A percentile compares a stretch with the other conserved stretches of the same genome.
Evolutionary conservation across 2,888 invertebrate species (phyloP).

Genomic region (Scaptomyza tumidula): DNA sequence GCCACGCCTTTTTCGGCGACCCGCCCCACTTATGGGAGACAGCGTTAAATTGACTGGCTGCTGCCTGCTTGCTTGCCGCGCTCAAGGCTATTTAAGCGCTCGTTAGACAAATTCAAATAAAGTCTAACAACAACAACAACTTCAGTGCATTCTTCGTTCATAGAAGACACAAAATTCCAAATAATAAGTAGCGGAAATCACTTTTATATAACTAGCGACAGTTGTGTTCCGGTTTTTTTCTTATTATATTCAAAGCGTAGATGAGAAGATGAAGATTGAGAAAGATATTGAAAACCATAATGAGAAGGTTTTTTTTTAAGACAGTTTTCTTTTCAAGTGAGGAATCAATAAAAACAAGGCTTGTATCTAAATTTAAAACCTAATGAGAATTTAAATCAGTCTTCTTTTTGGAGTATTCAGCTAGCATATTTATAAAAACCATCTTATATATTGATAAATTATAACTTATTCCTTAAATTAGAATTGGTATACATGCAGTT

Average conservation of each 20-base stretch:
- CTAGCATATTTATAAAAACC: too few species aligned
- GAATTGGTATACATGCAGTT: too few species aligned
- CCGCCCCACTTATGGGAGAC: slow-evolving; percentile 17
- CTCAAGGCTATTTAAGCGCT: slow-evolving; percentile 68
- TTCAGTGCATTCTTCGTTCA: slow-evolving; percentile 25
- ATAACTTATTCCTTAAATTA: too few species aligned
- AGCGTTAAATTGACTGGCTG: slow-evolving; percentile 43
- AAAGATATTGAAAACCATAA: too few species aligned
- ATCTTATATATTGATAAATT: too few species aligned
- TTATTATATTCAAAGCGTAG: background rate
- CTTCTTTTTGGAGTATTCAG: too few species aligned
- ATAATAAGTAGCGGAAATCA: slow-evolving; percentile 34
- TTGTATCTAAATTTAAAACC: too few species aligned
- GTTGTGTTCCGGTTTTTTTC: slow-evolving; percentile 45
- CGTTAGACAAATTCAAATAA: slow-evolving; percentile 66
- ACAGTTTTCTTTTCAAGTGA: too few species aligned
- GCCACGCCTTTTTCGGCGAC: slow-evolving; percentile 41
- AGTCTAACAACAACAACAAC: slow-evolving; percentile 20
- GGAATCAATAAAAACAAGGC: too few species aligned
- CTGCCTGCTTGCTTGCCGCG: slow-evolving; percentile 33
- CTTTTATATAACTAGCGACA: slow-evolving; percentile 36
- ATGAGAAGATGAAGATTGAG: too few species aligned
- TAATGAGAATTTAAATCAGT: too few species aligned
- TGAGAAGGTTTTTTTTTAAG: too few species aligned
- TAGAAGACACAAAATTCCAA: slow-evolving; percentile 13